Evolutionary conservation across 2,888 invertebrate species (phyloP), one percentile per base, ranked within the genome.

Genomic region (Cephus pygmeus): DNA sequence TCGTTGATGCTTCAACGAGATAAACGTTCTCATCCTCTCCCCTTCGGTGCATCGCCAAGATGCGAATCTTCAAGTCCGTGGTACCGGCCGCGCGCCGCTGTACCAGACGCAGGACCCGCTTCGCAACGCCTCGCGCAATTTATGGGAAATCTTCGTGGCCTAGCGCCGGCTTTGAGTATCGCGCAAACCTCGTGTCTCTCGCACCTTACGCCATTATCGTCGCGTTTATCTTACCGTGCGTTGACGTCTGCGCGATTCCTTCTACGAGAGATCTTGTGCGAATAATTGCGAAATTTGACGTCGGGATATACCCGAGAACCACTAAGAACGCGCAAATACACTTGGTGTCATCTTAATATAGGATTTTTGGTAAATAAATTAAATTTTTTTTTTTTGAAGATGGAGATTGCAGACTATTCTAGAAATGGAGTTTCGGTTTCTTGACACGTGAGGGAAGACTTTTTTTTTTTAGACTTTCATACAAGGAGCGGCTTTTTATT

Each of bases 41-140:
- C 23, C 56, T 56, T 56, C 56, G 56, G 56, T 56, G 56, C 56
- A 56, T 56, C 56, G 77, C 77, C 73, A 79, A 83, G 85, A 85
- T 85, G 85, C 79, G 83, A 79, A 85, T 85, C 85, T 85, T 76
- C 73, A 79, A 83, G 81, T 78, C 78, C 79, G 79, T 79, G 69
- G 79, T 56, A 56, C 56, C 23, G 56, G 56, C 56, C 56, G 56
- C 56, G 56, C 56, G 56, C 56, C 56, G 56, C 56, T 56, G 9
- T 56, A 56, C 76, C 69, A 69, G 78, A 78, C 69, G 69, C 81
- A 77, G 79, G 79, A 81, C 79, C 76, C 77, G 79, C 80, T 78
- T 80, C 79, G 82, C 81, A 71, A 71, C 71, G 71, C 71, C 71
- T 71, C 71, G 71, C 31, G 12, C 71, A 71, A 56, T 56, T 56